Evolutionary conservation across 2,888 invertebrate genomes (phyloP).

Genomic region (Apamea crenata): DNA sequence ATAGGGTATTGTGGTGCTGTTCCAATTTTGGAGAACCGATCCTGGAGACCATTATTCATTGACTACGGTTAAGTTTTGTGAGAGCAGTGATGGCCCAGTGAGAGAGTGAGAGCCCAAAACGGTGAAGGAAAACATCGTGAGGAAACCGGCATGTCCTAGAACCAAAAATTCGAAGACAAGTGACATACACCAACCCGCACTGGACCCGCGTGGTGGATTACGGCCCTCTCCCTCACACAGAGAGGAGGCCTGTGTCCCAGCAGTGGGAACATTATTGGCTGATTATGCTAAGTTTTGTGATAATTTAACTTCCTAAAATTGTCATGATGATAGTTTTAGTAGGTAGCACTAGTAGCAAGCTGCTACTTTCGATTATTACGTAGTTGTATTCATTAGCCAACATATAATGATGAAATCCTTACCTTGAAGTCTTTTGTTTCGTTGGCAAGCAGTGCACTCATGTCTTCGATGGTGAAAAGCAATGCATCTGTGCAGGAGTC

Average conservation of each 20-base stretch:
- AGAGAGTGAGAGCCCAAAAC: no score
- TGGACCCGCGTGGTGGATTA: no score
- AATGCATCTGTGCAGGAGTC: constrained; percentile 98
- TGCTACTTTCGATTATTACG: background rate
- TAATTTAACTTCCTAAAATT: background rate
- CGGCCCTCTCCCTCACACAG: no score
- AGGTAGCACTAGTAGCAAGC: background rate
- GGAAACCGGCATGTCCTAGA: no score
- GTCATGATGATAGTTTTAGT: background rate
- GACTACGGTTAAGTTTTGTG: background rate
- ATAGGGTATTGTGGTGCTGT: background rate
- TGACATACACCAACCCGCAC: no score
- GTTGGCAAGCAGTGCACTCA: constrained; percentile 92
- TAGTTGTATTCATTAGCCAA: background rate
- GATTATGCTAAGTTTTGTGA: background rate
- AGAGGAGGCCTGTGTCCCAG: no score
- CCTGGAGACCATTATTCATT: background rate
- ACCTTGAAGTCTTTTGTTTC: constrained; percentile 94
- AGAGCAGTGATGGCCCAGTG: no score
- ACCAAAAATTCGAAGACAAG: no score
- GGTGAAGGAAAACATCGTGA: no score
- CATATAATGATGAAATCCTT: background rate
- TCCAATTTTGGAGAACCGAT: background rate
- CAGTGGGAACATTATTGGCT: no score
- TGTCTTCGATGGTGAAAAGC: constrained; percentile 95